Evolutionary conservation across 2,113 vertebrate species (phyloP).

Genomic region (Hippocampus comes): DNA sequence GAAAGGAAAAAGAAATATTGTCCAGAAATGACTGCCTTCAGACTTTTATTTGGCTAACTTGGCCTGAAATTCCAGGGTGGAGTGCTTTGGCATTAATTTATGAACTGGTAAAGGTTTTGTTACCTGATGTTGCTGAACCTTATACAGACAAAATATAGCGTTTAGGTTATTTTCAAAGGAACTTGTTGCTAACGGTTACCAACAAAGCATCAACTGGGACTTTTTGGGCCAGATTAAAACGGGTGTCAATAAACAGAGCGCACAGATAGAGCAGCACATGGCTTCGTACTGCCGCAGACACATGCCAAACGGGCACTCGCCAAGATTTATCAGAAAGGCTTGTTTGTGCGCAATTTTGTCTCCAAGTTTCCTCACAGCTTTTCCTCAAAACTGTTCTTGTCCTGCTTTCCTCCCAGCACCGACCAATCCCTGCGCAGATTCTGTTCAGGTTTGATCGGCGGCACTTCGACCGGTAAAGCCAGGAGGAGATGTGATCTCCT

Average conservation of each 20-base stretch:
- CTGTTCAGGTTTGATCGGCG: slow-evolving; percentile 24
- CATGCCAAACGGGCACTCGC: background rate
- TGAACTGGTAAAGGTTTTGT: no score
- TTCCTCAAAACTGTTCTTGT: slow-evolving; percentile 29
- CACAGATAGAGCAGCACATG: slow-evolving; percentile 13
- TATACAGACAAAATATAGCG: background rate
- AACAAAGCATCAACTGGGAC: slow-evolving; percentile 12
- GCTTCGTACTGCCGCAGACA: background rate
- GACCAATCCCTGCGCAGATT: slow-evolving; percentile 5
- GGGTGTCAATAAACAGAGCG: slow-evolving; percentile 16
- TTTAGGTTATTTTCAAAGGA: slow-evolving; percentile 5
- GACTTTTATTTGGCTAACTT: no score
- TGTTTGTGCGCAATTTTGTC: slow-evolving; percentile 15
- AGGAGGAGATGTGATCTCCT: slow-evolving; percentile 24
- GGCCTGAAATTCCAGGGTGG: no score
- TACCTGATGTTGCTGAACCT: background rate
- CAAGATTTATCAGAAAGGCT: slow-evolving; percentile 5
- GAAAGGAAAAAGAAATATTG: no score
- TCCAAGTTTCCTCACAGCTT: slow-evolving; percentile 20
- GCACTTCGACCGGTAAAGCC: slow-evolving; percentile 6
- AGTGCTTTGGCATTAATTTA: no score
- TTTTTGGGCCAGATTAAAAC: slow-evolving; percentile 1
- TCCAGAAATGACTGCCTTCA: no score
- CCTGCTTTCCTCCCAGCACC: slow-evolving; percentile 10
- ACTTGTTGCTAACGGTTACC: slow-evolving; percentile 22